Conservation (phyloP, 2,888 invertebrate genomes). For the Chesias legatella region DNA sequence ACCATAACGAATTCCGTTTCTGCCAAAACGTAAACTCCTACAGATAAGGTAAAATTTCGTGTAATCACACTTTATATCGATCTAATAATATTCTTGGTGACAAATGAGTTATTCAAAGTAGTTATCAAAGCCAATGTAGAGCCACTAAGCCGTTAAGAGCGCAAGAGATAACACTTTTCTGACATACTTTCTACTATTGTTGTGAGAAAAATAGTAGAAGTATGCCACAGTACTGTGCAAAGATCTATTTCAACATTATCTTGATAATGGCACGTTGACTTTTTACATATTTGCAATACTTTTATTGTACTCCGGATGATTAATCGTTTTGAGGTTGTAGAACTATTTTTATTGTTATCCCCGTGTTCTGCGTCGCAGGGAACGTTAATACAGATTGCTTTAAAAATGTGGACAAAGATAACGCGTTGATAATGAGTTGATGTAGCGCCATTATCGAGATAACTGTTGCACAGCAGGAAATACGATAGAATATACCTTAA, state of each 20-base stretch:
- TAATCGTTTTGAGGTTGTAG: too few relatives aligned
- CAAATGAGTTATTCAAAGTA: neutral
- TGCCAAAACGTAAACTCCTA: too few relatives aligned
- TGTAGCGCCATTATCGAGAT: slow-evolving; percentile 11
- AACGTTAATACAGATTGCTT: slow-evolving; percentile 1
- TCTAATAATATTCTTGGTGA: neutral
- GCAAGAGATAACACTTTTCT: slow-evolving; percentile 5
- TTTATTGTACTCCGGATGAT: neutral
- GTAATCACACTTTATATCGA: too few relatives aligned
- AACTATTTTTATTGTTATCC: too few relatives aligned
- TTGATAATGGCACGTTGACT: slow-evolving; percentile 4
- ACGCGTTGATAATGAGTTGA: slow-evolving; percentile 1
- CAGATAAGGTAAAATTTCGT: too few relatives aligned
- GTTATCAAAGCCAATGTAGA: slow-evolving; percentile 14
- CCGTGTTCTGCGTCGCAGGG: too few relatives aligned
- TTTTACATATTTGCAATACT: neutral
- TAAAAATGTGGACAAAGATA: slow-evolving; percentile 8
- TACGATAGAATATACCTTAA: neutral
- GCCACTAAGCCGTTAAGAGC: neutral
- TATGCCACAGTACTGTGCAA: slow-evolving; percentile 5
- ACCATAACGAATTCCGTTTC: too few relatives aligned
- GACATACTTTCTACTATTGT: neutral
- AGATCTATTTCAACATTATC: slow-evolving; percentile 3
- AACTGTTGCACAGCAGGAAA: slow-evolving; percentile 11
- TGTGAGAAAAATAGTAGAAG: neutral